Conservation (phyloP, 2,797 vertebrate species). For the Picus viridis region DNA sequence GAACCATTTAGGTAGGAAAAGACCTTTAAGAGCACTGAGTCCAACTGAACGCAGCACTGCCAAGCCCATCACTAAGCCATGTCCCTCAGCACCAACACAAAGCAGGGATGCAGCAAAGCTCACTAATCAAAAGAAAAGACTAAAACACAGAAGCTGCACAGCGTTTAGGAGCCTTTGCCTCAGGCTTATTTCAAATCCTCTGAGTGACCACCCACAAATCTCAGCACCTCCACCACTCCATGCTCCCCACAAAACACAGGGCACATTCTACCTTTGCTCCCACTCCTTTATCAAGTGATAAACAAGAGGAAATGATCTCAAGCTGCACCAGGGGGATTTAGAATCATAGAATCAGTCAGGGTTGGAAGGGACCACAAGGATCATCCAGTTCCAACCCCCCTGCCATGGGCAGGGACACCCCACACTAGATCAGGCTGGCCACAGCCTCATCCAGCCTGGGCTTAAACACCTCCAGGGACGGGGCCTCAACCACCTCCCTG, state of each 20-base stretch:
- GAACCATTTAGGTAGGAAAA: neutral
- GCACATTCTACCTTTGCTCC: neutral
- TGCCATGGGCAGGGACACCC: too few relatives aligned
- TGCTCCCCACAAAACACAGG: fast-evolving
- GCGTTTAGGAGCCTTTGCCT: neutral
- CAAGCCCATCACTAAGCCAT: neutral
- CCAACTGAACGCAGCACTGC: neutral
- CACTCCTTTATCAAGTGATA: fast-evolving
- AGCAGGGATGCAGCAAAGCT: neutral
- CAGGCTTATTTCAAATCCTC: neutral
- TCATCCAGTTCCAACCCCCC: too few relatives aligned
- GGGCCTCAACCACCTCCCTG: too few relatives aligned
- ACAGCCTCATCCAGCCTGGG: too few relatives aligned
- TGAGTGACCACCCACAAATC: neutral
- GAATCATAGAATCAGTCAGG: too few relatives aligned
- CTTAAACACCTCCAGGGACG: too few relatives aligned
- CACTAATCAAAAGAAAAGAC: fast-evolving
- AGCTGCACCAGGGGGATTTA: too few relatives aligned
- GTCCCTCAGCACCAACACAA: neutral
- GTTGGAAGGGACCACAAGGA: too few relatives aligned
- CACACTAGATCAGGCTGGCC: too few relatives aligned
- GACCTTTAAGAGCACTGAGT: neutral
- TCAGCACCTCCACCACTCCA: neutral
- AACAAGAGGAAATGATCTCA: too few relatives aligned
- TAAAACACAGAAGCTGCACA: neutral